Base-by-base conservation (phyloP, 2,113 vertebrate genomes). In the Sylvilagus bachmani region DNA sequence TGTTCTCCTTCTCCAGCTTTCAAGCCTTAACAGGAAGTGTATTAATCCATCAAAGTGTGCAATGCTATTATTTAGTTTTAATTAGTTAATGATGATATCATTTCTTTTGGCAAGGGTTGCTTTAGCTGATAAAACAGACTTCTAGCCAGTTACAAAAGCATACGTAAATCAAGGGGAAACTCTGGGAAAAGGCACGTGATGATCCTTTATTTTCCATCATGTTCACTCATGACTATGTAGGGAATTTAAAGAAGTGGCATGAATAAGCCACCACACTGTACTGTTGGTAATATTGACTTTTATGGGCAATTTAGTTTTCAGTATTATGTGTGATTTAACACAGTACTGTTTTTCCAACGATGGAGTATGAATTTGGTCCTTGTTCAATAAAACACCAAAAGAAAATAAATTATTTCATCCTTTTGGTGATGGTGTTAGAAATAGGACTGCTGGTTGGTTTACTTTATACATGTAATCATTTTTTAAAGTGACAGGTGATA, bases 231-330 rank as follows among this genome's bases (percentile, higher is more conserved):
- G 89, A 93, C 81, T 71, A 36, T 75, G 74, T 5, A 2, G 29
- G 62, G 31, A 81, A 31, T 73, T 95, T 94, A 49, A 96, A 95
- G 71, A 94, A 90, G 31, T 85, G 85, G 36, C 85, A 27, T 55
- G 93, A 82, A 67, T 74, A 93, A 94, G 66, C 29, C 21, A 13
- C 79, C 89, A 69, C 29, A 49, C 51, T 22, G 24, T 89, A 58
- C 69, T 88, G 12, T 61, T 58, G 49, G 84, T 70, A 74, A 91
- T 92, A 95, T 89, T 95, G 96, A 90, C 75, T 74, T 96, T 95
- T 86, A 94, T 80, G 91, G 91, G 27, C 62, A 95, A 93, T 96
- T 96, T 91, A 87, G 87, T 94, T 96, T 93, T 93, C 93, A 95
- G 79, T 83, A 85, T 70, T 78, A 49, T 83, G 81, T 67, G 78